Evolutionary conservation across 2,888 invertebrate genomes (phyloP).

Genomic region (Polydrusus pterygomalis): DNA sequence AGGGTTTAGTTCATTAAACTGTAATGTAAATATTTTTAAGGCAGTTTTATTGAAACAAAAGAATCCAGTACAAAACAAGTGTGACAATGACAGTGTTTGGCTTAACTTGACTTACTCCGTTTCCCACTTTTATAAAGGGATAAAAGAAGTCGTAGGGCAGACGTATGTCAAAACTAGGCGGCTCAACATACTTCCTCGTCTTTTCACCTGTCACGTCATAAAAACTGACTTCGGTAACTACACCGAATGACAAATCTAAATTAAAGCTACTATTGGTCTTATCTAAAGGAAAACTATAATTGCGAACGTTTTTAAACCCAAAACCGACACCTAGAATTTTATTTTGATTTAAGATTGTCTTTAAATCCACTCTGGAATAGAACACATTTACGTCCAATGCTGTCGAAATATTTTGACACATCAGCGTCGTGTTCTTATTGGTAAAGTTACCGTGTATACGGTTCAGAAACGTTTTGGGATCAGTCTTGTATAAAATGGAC

Average conservation of each 20-base stretch:
- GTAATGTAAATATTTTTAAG: background rate
- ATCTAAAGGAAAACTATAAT: slow-evolving; percentile 55
- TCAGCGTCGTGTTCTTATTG: slow-evolving; percentile 61
- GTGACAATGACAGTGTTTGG: background rate
- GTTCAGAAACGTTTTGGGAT: slow-evolving; percentile 64
- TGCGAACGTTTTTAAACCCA: slow-evolving; percentile 59
- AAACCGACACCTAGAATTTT: slow-evolving; percentile 66
- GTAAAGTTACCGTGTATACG: slow-evolving; percentile 65
- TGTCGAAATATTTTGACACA: slow-evolving; percentile 69
- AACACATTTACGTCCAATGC: slow-evolving; percentile 70
- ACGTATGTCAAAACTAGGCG: slow-evolving; percentile 75
- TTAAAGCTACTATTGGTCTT: slow-evolving; percentile 42
- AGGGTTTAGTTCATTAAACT: too few species aligned
- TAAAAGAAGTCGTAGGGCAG: slow-evolving; percentile 80
- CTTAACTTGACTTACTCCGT: slow-evolving; percentile 38
- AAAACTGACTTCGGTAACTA: slow-evolving; percentile 66
- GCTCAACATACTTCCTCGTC: slow-evolving; percentile 72
- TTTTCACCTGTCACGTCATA: slow-evolving; percentile 74
- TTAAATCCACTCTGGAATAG: slow-evolving; percentile 71
- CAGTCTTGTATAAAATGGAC: slow-evolving; percentile 70
- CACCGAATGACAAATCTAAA: slow-evolving; percentile 54
- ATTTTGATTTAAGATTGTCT: slow-evolving; percentile 65
- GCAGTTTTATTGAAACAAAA: slow-evolving; percentile 16
- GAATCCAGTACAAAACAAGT: slow-evolving; percentile 5
- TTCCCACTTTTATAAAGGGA: slow-evolving; percentile 72